phyloP scores from a whole-genome alignment of 1,140 invertebrate species.

The Ceratosolen solmsi region DNA sequence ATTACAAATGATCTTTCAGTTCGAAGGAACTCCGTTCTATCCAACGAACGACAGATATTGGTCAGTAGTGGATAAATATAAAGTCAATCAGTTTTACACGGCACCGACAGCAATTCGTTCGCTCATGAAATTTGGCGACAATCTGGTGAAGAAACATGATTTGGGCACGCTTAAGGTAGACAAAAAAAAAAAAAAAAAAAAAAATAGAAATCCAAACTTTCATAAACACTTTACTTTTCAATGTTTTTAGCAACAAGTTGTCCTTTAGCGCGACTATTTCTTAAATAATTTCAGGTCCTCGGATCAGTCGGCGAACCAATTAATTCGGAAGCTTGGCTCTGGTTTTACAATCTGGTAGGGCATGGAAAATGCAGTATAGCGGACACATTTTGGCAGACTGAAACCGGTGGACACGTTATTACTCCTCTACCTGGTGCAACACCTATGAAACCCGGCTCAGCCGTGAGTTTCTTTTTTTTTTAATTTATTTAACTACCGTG shows the following conservation, averaged over 20 bases:
- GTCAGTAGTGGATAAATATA: conserved; percentile 94
- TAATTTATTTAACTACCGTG: not conserved
- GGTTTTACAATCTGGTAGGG: conserved; percentile 94
- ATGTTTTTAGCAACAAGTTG: no score
- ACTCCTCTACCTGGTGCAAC: conserved; percentile 96
- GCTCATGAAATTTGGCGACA: conserved; percentile 94
- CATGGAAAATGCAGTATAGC: conserved; percentile 89
- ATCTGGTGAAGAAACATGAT: conserved; percentile 80
- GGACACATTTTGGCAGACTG: conserved; percentile 99
- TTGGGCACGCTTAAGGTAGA: conserved; percentile 73
- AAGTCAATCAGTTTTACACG: conserved; percentile 97
- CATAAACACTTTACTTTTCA: no score
- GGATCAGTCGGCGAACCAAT: conserved; percentile 98
- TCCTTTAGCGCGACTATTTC: no score
- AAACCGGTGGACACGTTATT: conserved; percentile 96
- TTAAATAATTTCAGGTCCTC: conserved; percentile 84
- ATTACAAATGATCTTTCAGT: conserved; percentile 78
- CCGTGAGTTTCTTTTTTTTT: conserved; percentile 78
- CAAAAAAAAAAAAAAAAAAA: no score
- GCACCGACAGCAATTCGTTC: conserved; percentile 97
- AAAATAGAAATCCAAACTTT: no score
- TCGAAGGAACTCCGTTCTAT: conserved; percentile 96
- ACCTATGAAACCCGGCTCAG: conserved; percentile 96
- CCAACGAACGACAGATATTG: conserved; percentile 93
- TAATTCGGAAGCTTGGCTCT: conserved; percentile 97